phyloP scores from a whole-genome alignment of 2,888 invertebrate species.

The Blastobasis adustella region DNA sequence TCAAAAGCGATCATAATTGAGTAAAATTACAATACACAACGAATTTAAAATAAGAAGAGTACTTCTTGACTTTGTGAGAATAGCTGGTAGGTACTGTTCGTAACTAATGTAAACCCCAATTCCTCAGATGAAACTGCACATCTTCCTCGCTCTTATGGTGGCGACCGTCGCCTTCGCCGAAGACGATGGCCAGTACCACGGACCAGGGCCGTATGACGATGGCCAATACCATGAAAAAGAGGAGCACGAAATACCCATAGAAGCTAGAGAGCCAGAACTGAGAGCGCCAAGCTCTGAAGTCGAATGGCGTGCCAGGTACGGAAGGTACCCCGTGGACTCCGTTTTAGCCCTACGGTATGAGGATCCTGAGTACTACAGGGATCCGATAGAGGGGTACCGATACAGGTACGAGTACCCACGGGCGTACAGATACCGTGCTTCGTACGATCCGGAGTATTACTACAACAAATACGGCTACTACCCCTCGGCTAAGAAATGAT shows the following conservation, averaged over 20 bases:
- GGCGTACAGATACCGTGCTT: not conserved
- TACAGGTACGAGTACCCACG: not conserved
- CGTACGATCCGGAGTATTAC: slow-evolving; percentile 11
- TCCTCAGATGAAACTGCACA: slow-evolving; percentile 27
- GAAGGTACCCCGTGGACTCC: slow-evolving; percentile 14
- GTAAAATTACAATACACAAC: no score
- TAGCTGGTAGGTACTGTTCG: no score
- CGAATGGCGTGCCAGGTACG: slow-evolving; percentile 25
- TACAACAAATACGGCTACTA: slow-evolving; percentile 25
- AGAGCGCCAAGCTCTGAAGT: slow-evolving; percentile 9
- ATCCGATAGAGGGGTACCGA: not conserved
- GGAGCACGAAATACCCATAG: not conserved
- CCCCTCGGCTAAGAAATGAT: slow-evolving; percentile 10
- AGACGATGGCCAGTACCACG: not conserved
- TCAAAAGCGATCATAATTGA: no score
- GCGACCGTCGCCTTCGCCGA: slow-evolving; percentile 9
- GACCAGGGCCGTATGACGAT: no score
- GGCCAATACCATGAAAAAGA: not conserved
- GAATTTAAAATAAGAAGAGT: no score
- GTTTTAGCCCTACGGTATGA: slow-evolving; percentile 8
- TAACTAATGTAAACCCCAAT: no score
- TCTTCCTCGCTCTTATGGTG: slow-evolving; percentile 15
- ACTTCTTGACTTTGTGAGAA: no score
- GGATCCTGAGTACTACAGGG: not conserved
- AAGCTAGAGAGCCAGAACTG: not conserved